Evolutionary conservation across 37 sponge, comb jelly and placozoan species (phyloP).

Genomic region (Ianthella basta): DNA sequence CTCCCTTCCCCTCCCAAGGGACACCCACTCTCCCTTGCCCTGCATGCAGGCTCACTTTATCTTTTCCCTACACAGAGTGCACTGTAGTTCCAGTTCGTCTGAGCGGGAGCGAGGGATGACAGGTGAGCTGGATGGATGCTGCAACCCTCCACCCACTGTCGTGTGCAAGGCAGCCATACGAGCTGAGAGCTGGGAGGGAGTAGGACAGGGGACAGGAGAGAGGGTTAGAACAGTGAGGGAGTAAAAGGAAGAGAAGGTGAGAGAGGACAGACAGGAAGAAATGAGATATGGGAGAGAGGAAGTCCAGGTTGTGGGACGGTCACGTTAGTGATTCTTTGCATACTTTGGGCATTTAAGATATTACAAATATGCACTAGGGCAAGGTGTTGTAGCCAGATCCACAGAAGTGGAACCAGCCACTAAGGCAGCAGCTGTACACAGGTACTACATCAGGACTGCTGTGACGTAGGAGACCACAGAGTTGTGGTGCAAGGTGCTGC

Average conservation of each 20-base stretch:
- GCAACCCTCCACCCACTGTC: not conserved
- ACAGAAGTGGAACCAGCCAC: no score
- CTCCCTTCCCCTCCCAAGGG: no score
- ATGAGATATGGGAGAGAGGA: not conserved
- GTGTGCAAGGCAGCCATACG: not conserved
- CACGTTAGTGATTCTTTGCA: not conserved
- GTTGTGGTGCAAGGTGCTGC: no score
- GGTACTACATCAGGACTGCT: no score
- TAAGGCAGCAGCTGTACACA: no score
- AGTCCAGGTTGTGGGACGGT: not conserved
- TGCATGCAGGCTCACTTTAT: slow-evolving; percentile 51
- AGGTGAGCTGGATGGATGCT: not conserved
- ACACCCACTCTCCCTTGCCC: no score
- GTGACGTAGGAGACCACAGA: no score
- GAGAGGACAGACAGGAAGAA: not conserved
- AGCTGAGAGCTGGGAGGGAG: not conserved
- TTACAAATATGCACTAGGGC: no score
- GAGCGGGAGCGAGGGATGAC: not conserved
- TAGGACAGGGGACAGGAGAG: not conserved
- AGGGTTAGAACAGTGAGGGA: not conserved
- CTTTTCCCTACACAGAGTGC: slow-evolving; percentile 70
- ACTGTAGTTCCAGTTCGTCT: slow-evolving; percentile 51
- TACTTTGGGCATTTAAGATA: not conserved
- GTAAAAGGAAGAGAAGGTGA: not conserved
- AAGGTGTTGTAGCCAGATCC: no score